Conservation (phyloP, 2,888 invertebrate species). For the Apodemia mormo region DNA sequence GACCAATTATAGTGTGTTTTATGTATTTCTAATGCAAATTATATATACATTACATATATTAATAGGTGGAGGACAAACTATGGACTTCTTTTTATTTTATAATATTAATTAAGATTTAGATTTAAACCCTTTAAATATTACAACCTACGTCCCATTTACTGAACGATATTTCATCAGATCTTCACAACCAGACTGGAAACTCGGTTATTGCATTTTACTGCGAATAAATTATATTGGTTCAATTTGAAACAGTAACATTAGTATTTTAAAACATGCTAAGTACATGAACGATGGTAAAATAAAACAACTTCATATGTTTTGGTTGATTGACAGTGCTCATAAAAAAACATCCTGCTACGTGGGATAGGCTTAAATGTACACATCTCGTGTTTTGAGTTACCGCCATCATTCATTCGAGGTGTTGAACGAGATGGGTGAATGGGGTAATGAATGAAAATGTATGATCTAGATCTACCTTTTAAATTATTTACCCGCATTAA, state of each 20-base stretch:
- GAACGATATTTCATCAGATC: too few relatives aligned
- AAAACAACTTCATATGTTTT: slow-evolving; percentile 33
- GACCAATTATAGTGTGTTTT: too few relatives aligned
- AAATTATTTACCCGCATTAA: background rate
- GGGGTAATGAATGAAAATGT: background rate
- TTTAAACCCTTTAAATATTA: too few relatives aligned
- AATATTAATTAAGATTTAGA: too few relatives aligned
- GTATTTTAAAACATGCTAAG: background rate
- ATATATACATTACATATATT: too few relatives aligned
- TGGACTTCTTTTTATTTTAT: too few relatives aligned
- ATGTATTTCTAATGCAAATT: too few relatives aligned
- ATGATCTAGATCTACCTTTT: background rate
- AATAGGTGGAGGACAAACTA: too few relatives aligned
- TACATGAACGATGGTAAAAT: slow-evolving; percentile 13
- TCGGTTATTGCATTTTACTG: too few relatives aligned
- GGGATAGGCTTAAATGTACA: slow-evolving; percentile 20
- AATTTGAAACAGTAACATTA: background rate
- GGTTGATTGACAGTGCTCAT: slow-evolving; percentile 30
- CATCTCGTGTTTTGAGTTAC: slow-evolving; percentile 5
- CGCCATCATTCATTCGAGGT: background rate
- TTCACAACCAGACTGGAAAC: too few relatives aligned
- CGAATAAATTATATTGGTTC: too few relatives aligned
- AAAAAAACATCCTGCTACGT: slow-evolving; percentile 32
- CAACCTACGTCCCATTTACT: too few relatives aligned
- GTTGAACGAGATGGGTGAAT: background rate